Conservation (phyloP, 2,888 invertebrate species). For the Antitype chi region DNA sequence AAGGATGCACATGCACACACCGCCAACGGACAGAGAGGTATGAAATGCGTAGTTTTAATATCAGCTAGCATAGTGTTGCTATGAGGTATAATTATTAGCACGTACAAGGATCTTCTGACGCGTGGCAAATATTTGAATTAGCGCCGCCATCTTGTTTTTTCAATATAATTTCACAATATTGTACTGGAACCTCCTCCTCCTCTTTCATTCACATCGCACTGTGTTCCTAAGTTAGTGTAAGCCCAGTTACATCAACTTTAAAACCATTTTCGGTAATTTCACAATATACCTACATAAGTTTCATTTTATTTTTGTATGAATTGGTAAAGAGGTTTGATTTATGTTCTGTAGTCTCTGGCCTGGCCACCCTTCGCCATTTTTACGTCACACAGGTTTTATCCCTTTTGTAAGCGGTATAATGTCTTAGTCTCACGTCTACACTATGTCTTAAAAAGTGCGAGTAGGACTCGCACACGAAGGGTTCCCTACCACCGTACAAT, state of each 20-base stretch:
- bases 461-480: no score
- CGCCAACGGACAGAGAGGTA: conserved; percentile 66
- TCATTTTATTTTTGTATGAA: not conserved
- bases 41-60: not conserved
- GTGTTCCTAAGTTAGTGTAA: no score
- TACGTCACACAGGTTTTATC: not conserved
- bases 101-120: not conserved
- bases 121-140: not conserved
- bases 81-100: not conserved
- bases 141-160: not conserved
- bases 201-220: not conserved
- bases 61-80: not conserved
- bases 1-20: conserved; percentile 66
- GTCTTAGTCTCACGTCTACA: no score
- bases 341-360: not conserved
- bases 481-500: no score
- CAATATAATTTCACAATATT: no score
- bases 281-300: not conserved
- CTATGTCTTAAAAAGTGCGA: not conserved
- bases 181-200: no score
- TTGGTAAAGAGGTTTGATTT: not conserved
- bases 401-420: not conserved
- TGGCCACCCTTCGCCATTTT: not conserved
- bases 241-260: not conserved
- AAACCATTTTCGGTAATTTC: not conserved